phyloP scores from a whole-genome alignment of 2,113 vertebrate genomes.

The Manacus vitellinus region DNA sequence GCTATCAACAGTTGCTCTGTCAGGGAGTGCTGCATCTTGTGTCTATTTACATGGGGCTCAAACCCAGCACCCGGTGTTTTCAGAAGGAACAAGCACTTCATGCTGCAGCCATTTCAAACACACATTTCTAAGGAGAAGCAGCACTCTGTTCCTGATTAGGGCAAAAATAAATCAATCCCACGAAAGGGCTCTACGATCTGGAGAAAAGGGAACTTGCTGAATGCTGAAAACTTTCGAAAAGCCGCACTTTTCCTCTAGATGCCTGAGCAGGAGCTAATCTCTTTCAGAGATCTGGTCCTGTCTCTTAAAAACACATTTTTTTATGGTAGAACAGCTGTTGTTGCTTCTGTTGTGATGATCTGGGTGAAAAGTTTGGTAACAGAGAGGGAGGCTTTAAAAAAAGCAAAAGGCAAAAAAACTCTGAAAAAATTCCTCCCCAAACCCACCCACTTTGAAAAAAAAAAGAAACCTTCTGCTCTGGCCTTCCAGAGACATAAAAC shows the following conservation, averaged over 20 bases:
- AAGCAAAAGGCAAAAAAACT: conserved; percentile 31
- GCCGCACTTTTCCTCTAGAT: neutral
- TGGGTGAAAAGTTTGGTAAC: conserved; percentile 72
- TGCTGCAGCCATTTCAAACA: neutral
- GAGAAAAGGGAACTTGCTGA: conserved; percentile 1
- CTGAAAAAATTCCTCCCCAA: neutral
- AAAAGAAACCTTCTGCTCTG: conserved; percentile 40
- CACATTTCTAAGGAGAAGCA: neutral
- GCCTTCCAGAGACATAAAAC: conserved; percentile 38
- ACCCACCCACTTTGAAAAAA: conserved; percentile 42
- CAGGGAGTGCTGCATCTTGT: neutral
- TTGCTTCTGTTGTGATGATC: conserved; percentile 70
- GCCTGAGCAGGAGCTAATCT: conserved; percentile 43
- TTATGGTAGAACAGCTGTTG: conserved; percentile 64
- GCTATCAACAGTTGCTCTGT: neutral
- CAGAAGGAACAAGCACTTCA: neutral
- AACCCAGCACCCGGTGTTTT: neutral
- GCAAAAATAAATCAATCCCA: neutral
- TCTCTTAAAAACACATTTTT: conserved; percentile 57
- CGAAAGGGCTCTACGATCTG: neutral
- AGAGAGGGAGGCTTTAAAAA: conserved; percentile 49
- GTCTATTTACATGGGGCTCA: neutral
- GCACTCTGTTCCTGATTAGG: neutral
- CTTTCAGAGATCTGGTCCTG: conserved; percentile 46
- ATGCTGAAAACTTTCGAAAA: conserved; percentile 34